Percentiles rank a stretch among this genome's conserved stretches.
phyloP scores from a whole-genome alignment of 2,888 invertebrate genomes.

The Coleophora deauratella region DNA sequence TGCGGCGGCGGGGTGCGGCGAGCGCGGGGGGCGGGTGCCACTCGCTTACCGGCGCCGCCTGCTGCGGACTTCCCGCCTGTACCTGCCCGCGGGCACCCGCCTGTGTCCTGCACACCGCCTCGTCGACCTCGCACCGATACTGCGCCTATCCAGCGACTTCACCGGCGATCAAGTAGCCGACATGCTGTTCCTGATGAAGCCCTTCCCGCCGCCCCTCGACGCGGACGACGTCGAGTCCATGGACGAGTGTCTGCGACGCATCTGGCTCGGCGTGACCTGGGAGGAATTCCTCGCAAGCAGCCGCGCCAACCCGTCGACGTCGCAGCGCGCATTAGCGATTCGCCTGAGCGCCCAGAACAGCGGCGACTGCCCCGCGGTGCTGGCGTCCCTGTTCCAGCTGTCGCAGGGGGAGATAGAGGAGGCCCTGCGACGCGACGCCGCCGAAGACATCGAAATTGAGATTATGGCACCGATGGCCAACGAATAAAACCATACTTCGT shows the following conservation, averaged over 20 bases:
- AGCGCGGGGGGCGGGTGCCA: not conserved
- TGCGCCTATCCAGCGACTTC: not conserved
- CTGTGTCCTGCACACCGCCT: not conserved
- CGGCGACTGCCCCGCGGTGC: not conserved
- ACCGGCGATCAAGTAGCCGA: conserved; percentile 3
- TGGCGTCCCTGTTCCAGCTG: not conserved
- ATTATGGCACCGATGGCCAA: too few relatives aligned
- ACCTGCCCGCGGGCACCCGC: not conserved
- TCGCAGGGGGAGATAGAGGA: not conserved
- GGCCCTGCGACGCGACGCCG: too few relatives aligned
- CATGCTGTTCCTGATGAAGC: conserved; percentile 1
- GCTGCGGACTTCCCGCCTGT: not conserved
- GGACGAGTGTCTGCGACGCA: not conserved
- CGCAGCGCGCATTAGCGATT: not conserved
- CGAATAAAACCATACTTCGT: too few relatives aligned
- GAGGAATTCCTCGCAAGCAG: not conserved
- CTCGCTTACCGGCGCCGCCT: not conserved
- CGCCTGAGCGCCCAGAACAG: not conserved
- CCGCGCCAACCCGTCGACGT: not conserved
- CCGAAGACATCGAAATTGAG: not conserved
- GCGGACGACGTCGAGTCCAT: not conserved
- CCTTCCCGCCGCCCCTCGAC: not conserved
- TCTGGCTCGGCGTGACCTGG: not conserved
- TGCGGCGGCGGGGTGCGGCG: not conserved
- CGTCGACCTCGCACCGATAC: not conserved